A percentile compares a stretch with the other conserved stretches of the same genome.
Conservation (phyloP, 2,797 vertebrate species). For the Coregonus ussuriensis region DNA sequence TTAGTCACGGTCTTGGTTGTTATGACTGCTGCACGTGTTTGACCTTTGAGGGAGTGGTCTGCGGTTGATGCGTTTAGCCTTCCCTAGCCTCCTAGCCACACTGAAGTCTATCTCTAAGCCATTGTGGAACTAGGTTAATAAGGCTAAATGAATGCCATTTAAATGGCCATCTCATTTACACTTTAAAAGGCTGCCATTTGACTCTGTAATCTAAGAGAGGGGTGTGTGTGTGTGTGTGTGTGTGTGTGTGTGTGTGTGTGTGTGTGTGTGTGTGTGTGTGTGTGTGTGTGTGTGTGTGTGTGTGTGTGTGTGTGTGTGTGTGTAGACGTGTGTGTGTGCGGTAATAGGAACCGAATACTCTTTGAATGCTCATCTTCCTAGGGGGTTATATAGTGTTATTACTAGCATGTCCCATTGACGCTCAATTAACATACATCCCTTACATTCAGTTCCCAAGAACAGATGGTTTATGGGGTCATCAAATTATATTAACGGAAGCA, state of each 20-base stretch:
- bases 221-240: neutral
- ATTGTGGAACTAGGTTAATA: slow-evolving; percentile 21
- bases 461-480: neutral
- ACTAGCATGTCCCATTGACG: neutral
- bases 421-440: neutral
- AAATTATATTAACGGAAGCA: neutral
- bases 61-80: neutral
- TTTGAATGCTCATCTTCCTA: neutral
- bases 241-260: neutral
- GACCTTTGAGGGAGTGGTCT: neutral
- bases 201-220: slow-evolving; percentile 23
- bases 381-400: neutral
- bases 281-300: neutral
- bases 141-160: slow-evolving; percentile 13
- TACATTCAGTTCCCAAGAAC: neutral
- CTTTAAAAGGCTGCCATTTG: slow-evolving; percentile 55
- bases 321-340: neutral
- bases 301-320: neutral
- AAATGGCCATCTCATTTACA: slow-evolving; percentile 30
- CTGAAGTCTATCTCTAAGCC: slow-evolving; percentile 61
- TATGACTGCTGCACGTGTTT: neutral
- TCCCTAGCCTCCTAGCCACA: neutral
- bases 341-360: neutral
- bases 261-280: neutral
- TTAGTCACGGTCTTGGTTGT: neutral